These are phyloP conservation scores for Cataglyphis altisquamis DNA, from an alignment of 2,888 invertebrate genomes.

Conservation along the genomic window DNA sequence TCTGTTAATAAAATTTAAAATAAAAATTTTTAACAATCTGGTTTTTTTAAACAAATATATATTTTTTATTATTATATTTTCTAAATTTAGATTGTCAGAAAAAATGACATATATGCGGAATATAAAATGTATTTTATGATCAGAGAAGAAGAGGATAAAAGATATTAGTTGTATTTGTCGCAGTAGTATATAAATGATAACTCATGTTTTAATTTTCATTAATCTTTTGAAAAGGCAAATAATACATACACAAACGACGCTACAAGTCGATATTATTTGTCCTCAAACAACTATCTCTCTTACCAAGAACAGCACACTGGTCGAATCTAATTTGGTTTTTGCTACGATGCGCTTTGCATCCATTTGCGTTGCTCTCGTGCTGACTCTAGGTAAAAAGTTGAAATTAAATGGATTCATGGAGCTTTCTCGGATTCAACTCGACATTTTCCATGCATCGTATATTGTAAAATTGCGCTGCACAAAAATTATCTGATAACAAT, in stretches of 20 bases:
- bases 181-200: not conserved
- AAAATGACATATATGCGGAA: not conserved
- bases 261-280: conserved; percentile 34
- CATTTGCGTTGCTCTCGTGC: conserved; percentile 50
- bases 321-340: conserved; percentile 71
- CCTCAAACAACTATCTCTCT: conserved; percentile 34
- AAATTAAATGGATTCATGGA: conserved; percentile 57
- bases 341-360: conserved; percentile 55
- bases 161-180: not conserved
- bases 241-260: conserved; percentile 23
- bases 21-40: not conserved
- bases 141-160: not conserved
- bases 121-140: not conserved
- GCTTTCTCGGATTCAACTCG: conserved; percentile 22
- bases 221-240: conserved; percentile 23
- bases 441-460: conserved; percentile 18
- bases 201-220: not conserved
- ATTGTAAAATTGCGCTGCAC: conserved; percentile 8
- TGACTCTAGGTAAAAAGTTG: conserved; percentile 46
- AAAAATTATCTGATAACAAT: not conserved
- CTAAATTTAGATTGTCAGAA: not conserved
- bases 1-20: conserved; percentile 10
- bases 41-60: not conserved
- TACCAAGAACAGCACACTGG: conserved; percentile 33
- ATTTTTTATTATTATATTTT: not conserved